Percentiles rank a stretch among this genome's conserved stretches.
Evolutionary conservation across 2,113 vertebrate species (phyloP).

Genomic region (Ceyx cyanopectus): DNA sequence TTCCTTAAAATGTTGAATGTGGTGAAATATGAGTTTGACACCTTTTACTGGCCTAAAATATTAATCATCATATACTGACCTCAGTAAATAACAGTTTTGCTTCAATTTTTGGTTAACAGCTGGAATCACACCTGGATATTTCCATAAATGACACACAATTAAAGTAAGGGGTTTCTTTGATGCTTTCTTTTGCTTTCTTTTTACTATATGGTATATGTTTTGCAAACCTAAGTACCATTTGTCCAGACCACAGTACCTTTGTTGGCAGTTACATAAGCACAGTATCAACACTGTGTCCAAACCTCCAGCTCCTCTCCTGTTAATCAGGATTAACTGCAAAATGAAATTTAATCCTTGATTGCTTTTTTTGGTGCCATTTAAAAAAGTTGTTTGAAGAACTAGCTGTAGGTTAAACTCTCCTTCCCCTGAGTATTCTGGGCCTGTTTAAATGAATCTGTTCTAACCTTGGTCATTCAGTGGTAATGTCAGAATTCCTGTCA

Average conservation of each 20-base stretch:
- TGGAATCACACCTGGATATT: constrained; percentile 81
- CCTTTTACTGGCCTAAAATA: neutral
- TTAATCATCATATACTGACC: neutral
- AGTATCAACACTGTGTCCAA: neutral
- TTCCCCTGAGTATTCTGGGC: neutral
- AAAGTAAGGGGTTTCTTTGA: constrained; percentile 68
- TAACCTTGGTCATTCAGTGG: neutral
- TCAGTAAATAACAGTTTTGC: neutral
- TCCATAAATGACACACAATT: constrained; percentile 66
- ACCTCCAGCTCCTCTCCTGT: neutral
- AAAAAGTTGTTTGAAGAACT: neutral
- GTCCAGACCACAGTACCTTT: neutral
- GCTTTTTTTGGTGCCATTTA: neutral
- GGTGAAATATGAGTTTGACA: neutral
- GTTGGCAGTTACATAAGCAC: neutral
- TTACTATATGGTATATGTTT: neutral
- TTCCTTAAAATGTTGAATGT: neutral
- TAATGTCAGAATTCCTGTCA: neutral
- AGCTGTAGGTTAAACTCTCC: neutral
- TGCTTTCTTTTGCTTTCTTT: neutral
- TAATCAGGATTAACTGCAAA: neutral
- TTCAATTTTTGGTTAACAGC: constrained; percentile 63
- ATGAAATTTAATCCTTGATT: neutral
- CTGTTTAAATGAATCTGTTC: neutral
- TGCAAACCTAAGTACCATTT: neutral